Base-by-base conservation (phyloP, 2,113 vertebrate species). In the Sceloporus undulatus region DNA sequence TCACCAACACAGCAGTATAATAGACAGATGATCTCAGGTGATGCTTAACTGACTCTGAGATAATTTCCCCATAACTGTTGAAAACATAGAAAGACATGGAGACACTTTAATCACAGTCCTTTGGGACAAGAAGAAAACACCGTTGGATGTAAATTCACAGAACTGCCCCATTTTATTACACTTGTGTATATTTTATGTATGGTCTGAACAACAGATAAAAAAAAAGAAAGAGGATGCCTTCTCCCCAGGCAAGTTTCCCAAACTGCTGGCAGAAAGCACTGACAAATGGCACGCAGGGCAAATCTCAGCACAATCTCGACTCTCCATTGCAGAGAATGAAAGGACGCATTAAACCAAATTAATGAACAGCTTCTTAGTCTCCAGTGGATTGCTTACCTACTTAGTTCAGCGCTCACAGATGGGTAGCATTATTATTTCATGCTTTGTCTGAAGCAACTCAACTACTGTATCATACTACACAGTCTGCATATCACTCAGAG, bases 401-500 rank as follows among this genome's bases (percentile, higher is more conserved):
- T 88, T 68, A 82, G 27, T 40, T 82, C 59, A n/a, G n/a, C 5
- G 0, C 52, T 68, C 48, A 48, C 71, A 89, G 78, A 70, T 68
- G 79, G 48, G 23, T 2, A 77, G 34, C 59, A 56, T 82, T 66
- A 86, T 68, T 75, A 86, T 82, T 89, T 82, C 83, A 34, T 90
- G 11, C 18, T 87, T 88, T 68, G 79, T 80, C 56, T 42, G 82
- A 59, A 71, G 13, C 13, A 8, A n/a, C 27, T 23, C 56, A 34
- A 62, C 81, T 27, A 19, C 48, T 48, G 48, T 48, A 48, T 84
- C 40, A 16, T 85, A 42, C 70, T 79, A 48, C 48, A 48, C 80
- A n/a, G 9, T 2, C 65, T 68, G n/a, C 25, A 78, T 34, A 79
- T 90, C 8, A 4, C 65, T 71, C 1, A 56, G 38, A 62, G 25